phyloP scores from a whole-genome alignment of 2,888 invertebrate species.

The Acleris emargana region DNA sequence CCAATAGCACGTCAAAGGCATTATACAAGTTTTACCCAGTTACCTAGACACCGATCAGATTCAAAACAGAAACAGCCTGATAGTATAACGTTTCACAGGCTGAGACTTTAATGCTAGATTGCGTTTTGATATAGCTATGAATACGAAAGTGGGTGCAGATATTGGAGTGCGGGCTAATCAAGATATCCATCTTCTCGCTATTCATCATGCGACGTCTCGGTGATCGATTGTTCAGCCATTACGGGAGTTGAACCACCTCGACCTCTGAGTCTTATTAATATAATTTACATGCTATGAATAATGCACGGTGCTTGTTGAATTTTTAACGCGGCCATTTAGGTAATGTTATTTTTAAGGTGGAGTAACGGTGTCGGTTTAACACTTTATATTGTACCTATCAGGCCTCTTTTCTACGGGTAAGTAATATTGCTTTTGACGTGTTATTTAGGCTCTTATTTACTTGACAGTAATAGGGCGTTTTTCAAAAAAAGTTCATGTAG shows the following conservation, averaged over 20 bases:
- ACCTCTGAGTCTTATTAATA: constrained; percentile 25
- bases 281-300: constrained; percentile 30
- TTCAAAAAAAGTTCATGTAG: no score
- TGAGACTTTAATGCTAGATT: background rate
- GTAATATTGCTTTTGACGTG: no score
- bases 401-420: no score
- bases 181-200: constrained; percentile 34
- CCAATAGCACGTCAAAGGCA: no score
- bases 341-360: no score
- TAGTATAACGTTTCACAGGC: constrained; percentile 4
- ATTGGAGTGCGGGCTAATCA: constrained; percentile 35
- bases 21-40: no score
- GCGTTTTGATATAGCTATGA: constrained; percentile 25
- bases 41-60: no score
- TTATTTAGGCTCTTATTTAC: no score
- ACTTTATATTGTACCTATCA: no score
- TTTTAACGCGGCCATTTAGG: background rate
- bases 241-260: constrained; percentile 28
- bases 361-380: no score
- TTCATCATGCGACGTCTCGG: constrained; percentile 38
- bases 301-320: constrained; percentile 26
- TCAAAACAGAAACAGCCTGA: background rate
- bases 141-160: constrained; percentile 33
- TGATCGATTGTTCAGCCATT: constrained; percentile 38
- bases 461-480: no score